A percentile compares a stretch with the other conserved stretches of the same genome.
phyloP scores from a whole-genome alignment of 2,113 vertebrate genomes.

The Salvelinus fontinalis region DNA sequence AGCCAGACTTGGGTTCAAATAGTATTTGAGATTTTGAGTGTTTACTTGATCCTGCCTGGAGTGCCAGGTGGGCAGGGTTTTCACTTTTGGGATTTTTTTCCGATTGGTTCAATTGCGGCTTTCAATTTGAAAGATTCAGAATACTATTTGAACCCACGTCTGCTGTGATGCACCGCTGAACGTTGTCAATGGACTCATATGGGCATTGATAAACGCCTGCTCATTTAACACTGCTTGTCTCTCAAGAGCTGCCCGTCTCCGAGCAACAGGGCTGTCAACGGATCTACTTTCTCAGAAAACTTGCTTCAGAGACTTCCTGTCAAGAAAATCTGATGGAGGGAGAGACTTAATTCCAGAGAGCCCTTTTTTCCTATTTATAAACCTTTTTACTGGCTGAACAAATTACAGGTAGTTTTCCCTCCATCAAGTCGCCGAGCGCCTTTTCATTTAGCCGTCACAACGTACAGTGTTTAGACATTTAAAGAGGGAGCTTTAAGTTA shows the following conservation, averaged over 20 bases:
- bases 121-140: no score
- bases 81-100: no score
- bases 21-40: no score
- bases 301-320: conserved; percentile 61
- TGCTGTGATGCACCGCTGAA: background rate
- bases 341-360: background rate
- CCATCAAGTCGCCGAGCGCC: conserved; percentile 46
- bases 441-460: conserved; percentile 43
- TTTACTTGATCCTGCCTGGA: background rate
- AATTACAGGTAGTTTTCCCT: conserved; percentile 65
- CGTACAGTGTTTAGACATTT: conserved; percentile 29
- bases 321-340: conserved; percentile 56
- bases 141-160: no score
- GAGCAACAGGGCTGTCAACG: conserved; percentile 69
- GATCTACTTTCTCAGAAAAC: conserved; percentile 57
- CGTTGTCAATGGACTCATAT: conserved; percentile 45
- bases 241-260: conserved; percentile 69
- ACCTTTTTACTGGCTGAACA: conserved; percentile 67
- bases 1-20: no score
- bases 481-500: conserved; percentile 16
- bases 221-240: conserved; percentile 63
- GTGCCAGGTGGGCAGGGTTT: background rate
- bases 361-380: conserved; percentile 60
- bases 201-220: conserved; percentile 68
- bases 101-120: no score